phyloP scores from a whole-genome alignment of 2,797 vertebrate species.

The Falco naumanni region DNA sequence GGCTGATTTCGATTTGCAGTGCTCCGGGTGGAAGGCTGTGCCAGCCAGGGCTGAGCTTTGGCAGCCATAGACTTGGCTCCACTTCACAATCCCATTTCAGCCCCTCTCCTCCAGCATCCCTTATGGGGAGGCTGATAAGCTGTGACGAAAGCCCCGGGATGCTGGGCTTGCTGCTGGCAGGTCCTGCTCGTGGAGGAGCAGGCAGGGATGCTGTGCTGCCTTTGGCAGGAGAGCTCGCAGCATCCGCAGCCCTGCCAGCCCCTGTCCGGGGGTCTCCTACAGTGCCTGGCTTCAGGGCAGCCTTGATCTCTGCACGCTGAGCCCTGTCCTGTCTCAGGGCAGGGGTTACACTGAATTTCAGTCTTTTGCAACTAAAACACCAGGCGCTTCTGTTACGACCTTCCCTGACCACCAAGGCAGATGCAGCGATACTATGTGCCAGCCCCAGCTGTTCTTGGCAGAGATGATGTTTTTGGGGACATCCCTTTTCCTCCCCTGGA shows the following conservation, averaged over 20 bases:
- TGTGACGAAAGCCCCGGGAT: not conserved
- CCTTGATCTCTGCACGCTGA: rapidly evolving
- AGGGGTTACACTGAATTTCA: not conserved
- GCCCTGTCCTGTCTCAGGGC: not conserved
- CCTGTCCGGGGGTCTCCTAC: rapidly evolving
- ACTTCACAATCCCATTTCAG: not conserved
- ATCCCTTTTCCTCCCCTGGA: not conserved
- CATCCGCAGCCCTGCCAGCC: not conserved
- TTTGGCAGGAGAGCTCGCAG: not conserved
- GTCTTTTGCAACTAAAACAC: not conserved
- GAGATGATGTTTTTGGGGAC: not conserved
- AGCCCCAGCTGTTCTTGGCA: not conserved
- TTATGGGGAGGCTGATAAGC: not conserved
- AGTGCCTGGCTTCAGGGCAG: not conserved
- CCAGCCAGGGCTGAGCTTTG: not conserved
- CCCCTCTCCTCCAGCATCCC: not conserved
- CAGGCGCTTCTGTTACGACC: not conserved
- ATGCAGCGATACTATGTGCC: not conserved
- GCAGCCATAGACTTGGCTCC: not conserved
- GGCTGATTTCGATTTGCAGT: not conserved
- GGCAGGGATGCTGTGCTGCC: not conserved
- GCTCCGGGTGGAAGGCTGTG: not conserved
- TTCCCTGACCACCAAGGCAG: not conserved
- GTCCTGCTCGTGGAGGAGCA: rapidly evolving
- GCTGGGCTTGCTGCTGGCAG: not conserved